Evolutionary conservation across 2,797 vertebrate genomes (phyloP).

Genomic region (Macropodus opercularis): DNA sequence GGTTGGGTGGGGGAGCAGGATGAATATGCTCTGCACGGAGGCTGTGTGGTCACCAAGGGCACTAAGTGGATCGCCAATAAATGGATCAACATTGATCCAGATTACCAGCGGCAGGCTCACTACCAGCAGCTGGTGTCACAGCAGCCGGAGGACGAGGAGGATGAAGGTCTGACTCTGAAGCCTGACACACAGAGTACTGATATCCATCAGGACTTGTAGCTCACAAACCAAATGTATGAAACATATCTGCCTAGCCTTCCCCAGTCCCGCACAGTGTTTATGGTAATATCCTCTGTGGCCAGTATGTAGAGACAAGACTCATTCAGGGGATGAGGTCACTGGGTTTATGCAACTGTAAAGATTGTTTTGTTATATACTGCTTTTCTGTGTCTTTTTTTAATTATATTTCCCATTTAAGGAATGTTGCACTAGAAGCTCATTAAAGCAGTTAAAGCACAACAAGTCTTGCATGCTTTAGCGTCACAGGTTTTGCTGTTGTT

Average conservation of each 20-base stretch:
- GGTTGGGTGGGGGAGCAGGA: conserved; percentile 99
- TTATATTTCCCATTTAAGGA: conserved; percentile 46
- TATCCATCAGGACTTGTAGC: conserved; percentile 83
- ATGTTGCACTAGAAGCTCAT: conserved; percentile 64
- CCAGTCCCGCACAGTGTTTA: conserved; percentile 64
- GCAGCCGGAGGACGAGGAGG: conserved; percentile 69
- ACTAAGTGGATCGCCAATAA: conserved; percentile 99
- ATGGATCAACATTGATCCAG: conserved; percentile 98
- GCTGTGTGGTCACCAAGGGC: conserved; percentile 93
- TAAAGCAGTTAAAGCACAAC: conserved; percentile 47
- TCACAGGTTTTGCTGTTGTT: conserved; percentile 54
- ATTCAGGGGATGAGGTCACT: conserved; percentile 81
- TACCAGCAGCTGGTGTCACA: conserved; percentile 88
- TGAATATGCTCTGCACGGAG: conserved; percentile 95
- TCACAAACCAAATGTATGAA: conserved; percentile 49
- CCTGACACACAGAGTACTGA: conserved; percentile 61
- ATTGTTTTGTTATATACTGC: conserved; percentile 56
- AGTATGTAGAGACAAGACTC: conserved; percentile 55
- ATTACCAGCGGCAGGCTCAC: conserved; percentile 89
- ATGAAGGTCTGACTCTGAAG: conserved; percentile 60
- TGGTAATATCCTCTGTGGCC: conserved; percentile 49
- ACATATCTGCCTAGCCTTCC: conserved; percentile 55
- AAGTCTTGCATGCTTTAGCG: conserved; percentile 66
- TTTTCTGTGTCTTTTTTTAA: conserved; percentile 51
- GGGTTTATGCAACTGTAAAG: conserved; percentile 81